Percentiles rank a stretch among this genome's conserved stretches.
Conservation (phyloP, 2,888 invertebrate species). For the Perdita meconis region DNA sequence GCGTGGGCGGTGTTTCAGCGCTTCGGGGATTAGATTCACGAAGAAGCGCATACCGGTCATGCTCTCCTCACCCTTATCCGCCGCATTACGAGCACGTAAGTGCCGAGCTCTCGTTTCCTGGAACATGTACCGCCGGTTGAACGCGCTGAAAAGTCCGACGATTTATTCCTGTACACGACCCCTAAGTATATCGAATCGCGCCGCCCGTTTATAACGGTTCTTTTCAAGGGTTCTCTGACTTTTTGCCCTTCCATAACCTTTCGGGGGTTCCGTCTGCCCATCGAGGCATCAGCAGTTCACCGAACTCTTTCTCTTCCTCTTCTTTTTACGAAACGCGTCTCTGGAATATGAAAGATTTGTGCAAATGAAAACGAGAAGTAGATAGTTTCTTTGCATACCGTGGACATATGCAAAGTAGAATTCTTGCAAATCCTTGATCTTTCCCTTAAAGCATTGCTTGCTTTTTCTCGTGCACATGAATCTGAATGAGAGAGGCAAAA, state of each 20-base stretch:
- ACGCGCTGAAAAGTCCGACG: constrained; percentile 39
- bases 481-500: too few relatives aligned
- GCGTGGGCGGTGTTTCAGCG: constrained; percentile 68
- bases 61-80: constrained; percentile 58
- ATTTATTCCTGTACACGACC: constrained; percentile 38
- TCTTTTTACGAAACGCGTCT: background rate
- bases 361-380: constrained; percentile 17
- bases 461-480: too few relatives aligned
- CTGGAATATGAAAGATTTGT: constrained; percentile 2
- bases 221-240: constrained; percentile 16
- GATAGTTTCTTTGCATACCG: constrained; percentile 19
- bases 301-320: background rate
- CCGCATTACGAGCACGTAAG: constrained; percentile 56
- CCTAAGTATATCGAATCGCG: constrained; percentile 32
- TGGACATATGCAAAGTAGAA: too few relatives aligned
- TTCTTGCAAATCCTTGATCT: too few relatives aligned
- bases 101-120: constrained; percentile 60
- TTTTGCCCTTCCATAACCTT: background rate
- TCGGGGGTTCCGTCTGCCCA: background rate
- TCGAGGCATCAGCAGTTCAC: background rate
- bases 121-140: constrained; percentile 50
- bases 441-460: too few relatives aligned
- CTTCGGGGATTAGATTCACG: constrained; percentile 67
- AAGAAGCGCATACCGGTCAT: constrained; percentile 60
- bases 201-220: constrained; percentile 8